Evolutionary conservation across 2,113 vertebrate species (phyloP).

Genomic region (Rhineura floridana): DNA sequence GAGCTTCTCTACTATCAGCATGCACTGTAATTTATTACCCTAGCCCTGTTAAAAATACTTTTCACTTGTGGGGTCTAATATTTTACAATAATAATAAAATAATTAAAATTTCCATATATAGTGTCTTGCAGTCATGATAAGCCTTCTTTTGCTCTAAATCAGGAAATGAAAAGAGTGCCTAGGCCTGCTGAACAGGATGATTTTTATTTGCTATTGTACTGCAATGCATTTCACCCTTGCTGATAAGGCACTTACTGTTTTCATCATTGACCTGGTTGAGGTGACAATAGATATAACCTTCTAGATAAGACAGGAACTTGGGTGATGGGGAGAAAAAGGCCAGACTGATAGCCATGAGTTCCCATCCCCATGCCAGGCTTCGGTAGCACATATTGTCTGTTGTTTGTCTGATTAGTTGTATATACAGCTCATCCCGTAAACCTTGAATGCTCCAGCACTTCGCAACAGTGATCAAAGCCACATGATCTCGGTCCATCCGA

Average conservation of each 20-base stretch:
- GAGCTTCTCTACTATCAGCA: neutral
- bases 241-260: constrained; percentile 81
- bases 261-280: constrained; percentile 83
- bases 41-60: neutral
- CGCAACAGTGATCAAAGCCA: constrained; percentile 82
- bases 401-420: constrained; percentile 89
- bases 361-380: constrained; percentile 88
- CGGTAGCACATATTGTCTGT: constrained; percentile 84
- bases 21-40: neutral
- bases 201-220: neutral
- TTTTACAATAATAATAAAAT: neutral
- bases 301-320: constrained; percentile 90
- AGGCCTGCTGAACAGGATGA: neutral
- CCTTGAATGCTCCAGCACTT: constrained; percentile 91
- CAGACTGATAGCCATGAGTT: constrained; percentile 90
- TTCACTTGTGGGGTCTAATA: neutral
- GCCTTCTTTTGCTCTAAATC: neutral
- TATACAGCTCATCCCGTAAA: constrained; percentile 88
- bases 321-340: constrained; percentile 91
- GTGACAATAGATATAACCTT: constrained; percentile 92
- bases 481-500: constrained; percentile 84
- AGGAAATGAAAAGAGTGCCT: neutral
- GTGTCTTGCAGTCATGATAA: neutral
- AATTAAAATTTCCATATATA: neutral
- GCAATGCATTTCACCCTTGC: neutral